Conservation (phyloP, 37 sponge, comb jelly and placozoan genomes). For the Hormiphora californensis region DNA sequence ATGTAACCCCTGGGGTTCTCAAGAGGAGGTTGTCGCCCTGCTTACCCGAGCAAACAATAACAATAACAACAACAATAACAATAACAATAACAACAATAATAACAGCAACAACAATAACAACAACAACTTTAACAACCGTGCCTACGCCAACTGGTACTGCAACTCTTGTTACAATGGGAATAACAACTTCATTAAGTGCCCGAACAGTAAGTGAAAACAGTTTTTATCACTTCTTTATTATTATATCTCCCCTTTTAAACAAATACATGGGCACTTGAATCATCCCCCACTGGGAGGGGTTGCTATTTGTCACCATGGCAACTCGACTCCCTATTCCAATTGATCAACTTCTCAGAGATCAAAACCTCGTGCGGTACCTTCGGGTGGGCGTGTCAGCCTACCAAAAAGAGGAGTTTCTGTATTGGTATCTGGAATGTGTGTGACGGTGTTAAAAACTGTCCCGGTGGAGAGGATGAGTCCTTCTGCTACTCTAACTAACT, state of each 20-base stretch:
- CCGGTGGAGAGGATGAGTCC: background rate
- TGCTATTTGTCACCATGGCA: too few relatives aligned
- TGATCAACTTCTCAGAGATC: background rate
- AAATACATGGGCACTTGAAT: too few relatives aligned
- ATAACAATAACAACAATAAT: conserved; percentile 23
- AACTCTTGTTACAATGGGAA: background rate
- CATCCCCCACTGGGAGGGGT: too few relatives aligned
- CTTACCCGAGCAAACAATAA: background rate
- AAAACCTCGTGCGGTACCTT: background rate
- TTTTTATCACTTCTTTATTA: too few relatives aligned
- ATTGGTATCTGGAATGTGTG: conserved; percentile 31
- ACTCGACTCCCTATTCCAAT: too few relatives aligned
- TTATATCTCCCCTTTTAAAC: too few relatives aligned
- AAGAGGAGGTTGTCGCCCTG: background rate
- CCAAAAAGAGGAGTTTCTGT: background rate
- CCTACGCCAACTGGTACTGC: conserved; percentile 16
- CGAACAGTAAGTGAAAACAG: too few relatives aligned
- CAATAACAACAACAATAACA: conserved; percentile 22
- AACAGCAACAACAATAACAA: conserved; percentile 34
- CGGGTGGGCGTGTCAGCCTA: conserved; percentile 13
- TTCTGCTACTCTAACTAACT: too few relatives aligned
- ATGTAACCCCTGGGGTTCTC: background rate
- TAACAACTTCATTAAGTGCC: background rate
- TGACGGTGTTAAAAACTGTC: conserved; percentile 27
- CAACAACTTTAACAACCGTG: conserved; percentile 7